phyloP scores from a whole-genome alignment of 2,797 vertebrate species.

The Pteronotus mesoamericanus region DNA sequence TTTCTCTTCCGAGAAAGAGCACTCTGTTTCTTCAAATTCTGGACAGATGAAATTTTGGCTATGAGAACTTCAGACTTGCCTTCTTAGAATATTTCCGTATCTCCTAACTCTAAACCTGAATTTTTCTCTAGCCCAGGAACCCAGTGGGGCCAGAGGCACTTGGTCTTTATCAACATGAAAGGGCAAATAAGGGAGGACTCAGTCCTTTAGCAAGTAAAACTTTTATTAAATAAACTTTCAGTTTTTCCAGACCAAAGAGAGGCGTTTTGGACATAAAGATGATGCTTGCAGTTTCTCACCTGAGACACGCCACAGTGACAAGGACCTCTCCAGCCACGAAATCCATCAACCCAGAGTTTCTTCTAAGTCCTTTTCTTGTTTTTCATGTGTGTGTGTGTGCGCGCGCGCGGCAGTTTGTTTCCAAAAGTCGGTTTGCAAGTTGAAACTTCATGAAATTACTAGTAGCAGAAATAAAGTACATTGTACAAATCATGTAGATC shows the following conservation, averaged over 20 bases:
- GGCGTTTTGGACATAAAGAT: conserved; percentile 71
- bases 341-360: conserved; percentile 52
- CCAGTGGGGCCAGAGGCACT: rapidly evolving
- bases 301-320: conserved; percentile 63
- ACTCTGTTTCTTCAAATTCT: not conserved
- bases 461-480: conserved; percentile 85
- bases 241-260: conserved; percentile 79
- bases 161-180: rapidly evolving
- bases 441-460: conserved; percentile 82
- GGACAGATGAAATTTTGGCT: not conserved
- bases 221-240: conserved; percentile 86
- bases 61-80: not conserved
- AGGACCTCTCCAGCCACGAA: conserved; percentile 65
- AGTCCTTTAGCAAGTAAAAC: conserved; percentile 81
- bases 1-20: not conserved
- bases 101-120: not conserved
- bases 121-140: not conserved
- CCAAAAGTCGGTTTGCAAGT: conserved; percentile 79
- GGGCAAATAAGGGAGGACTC: not conserved
- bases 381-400: not conserved
- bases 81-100: rapidly evolving
- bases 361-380: conserved; percentile 42
- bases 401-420: conserved; percentile 30
- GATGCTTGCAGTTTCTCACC: conserved; percentile 57
- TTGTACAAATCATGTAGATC: conserved; percentile 84